A percentile compares a stretch with the other conserved stretches of the same genome.
These are phyloP conservation scores for Aradus depressus DNA, from an alignment of 2,888 invertebrate genomes.

Conservation along the genomic window DNA sequence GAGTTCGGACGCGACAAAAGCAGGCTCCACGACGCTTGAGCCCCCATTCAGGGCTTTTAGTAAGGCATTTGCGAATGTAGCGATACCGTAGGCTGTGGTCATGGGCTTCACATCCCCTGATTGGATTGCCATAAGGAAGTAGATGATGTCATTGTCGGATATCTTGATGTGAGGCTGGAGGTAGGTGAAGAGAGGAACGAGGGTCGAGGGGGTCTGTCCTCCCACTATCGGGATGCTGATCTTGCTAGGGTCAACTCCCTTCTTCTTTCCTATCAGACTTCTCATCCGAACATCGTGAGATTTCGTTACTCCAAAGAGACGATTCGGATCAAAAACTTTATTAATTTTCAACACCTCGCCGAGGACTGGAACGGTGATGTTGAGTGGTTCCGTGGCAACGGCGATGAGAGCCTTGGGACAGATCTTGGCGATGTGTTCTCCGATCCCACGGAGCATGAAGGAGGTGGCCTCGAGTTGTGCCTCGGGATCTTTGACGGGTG, in stretches of 20 bases:
- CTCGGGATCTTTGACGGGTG: slow-evolving; percentile 96
- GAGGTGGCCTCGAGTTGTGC: slow-evolving; percentile 98
- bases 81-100: background rate
- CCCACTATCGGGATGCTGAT: slow-evolving; percentile 91
- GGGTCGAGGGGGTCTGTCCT: slow-evolving; percentile 96
- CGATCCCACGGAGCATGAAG: slow-evolving; percentile 86
- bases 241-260: slow-evolving; percentile 70
- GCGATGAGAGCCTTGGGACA: slow-evolving; percentile 87
- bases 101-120: too few species aligned
- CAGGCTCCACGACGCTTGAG: background rate
- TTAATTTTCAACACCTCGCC: slow-evolving; percentile 86
- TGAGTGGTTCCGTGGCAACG: slow-evolving; percentile 95
- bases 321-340: slow-evolving; percentile 79
- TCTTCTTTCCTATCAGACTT: slow-evolving; percentile 88
- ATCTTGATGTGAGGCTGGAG: too few species aligned
- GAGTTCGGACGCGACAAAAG: background rate
- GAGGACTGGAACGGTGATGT: slow-evolving; percentile 78
- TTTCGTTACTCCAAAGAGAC: slow-evolving; percentile 92
- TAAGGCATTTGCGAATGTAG: background rate
- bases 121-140: too few species aligned
- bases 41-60: background rate
- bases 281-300: slow-evolving; percentile 91
- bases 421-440: slow-evolving; percentile 61
- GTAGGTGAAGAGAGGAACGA: slow-evolving; percentile 93
- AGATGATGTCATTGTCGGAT: too few species aligned